Percentiles rank a stretch among this genome's conserved stretches.
Conservation (phyloP, 2,888 invertebrate species). For the Helobdella robusta region DNA sequence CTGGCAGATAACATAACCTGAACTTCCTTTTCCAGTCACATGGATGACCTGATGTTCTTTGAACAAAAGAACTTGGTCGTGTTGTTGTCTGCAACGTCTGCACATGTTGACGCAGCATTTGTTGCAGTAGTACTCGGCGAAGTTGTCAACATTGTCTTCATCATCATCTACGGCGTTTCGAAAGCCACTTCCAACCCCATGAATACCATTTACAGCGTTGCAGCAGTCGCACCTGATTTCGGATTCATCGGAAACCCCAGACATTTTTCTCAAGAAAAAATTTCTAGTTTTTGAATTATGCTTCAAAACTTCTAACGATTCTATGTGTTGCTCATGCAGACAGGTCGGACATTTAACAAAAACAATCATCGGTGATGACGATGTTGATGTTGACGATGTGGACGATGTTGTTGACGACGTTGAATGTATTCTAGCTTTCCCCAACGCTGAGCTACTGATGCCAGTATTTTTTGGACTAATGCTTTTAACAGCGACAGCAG, state of each 20-base stretch:
- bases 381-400: background rate
- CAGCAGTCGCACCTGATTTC: no score
- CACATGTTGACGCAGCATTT: slow-evolving; percentile 34
- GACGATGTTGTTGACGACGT: background rate
- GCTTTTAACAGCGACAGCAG: no score
- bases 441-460: background rate
- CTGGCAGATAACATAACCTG: slow-evolving; percentile 7
- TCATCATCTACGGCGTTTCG: no score
- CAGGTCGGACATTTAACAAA: no score
- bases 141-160: no score
- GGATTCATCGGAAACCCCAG: no score
- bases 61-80: slow-evolving; percentile 30
- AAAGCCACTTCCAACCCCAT: no score
- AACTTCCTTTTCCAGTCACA: slow-evolving; percentile 30
- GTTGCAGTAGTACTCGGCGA: slow-evolving; percentile 31
- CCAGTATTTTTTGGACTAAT: background rate
- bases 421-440: background rate
- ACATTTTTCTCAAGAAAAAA: no score
- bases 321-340: no score
- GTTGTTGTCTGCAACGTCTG: slow-evolving; percentile 26
- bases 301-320: no score
- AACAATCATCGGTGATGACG: background rate
- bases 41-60: slow-evolving; percentile 30
- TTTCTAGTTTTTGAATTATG: no score
- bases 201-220: no score